phyloP scores from a whole-genome alignment of 2,113 vertebrate genomes.

The Bothrops jararaca region DNA sequence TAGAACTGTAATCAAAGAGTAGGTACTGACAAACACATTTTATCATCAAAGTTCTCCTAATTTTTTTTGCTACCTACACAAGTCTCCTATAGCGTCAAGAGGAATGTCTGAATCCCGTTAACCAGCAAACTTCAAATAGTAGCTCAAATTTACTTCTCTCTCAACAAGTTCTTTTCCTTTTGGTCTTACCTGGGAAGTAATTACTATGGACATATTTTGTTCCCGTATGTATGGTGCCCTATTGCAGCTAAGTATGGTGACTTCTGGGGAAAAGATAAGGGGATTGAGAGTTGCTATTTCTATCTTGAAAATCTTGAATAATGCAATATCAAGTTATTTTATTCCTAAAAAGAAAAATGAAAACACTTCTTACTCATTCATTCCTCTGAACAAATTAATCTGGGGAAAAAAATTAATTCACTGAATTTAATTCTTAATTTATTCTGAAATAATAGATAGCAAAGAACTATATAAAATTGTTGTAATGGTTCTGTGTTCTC shows the following conservation, averaged over 20 bases:
- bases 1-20: not conserved
- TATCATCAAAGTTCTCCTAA: not conserved
- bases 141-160: not conserved
- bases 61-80: not conserved
- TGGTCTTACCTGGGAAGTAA: not conserved
- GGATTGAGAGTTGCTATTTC: not conserved
- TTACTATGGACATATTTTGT: not conserved
- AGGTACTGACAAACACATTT: not conserved
- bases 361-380: not conserved
- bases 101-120: not conserved
- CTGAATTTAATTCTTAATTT: not conserved
- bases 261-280: not conserved
- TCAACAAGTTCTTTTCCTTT: not conserved
- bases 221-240: not conserved
- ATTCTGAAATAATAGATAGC: not conserved
- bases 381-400: not conserved
- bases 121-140: not conserved
- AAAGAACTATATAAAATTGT: not conserved
- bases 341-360: not conserved
- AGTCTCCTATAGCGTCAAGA: not conserved
- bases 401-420: not conserved
- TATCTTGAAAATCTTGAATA: not conserved
- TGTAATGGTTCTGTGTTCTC: not conserved
- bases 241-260: not conserved
- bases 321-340: not conserved